Percentiles rank a stretch among this genome's conserved stretches.
Evolutionary conservation across 2,797 vertebrate species (phyloP).

Genomic region (Gila robusta): DNA sequence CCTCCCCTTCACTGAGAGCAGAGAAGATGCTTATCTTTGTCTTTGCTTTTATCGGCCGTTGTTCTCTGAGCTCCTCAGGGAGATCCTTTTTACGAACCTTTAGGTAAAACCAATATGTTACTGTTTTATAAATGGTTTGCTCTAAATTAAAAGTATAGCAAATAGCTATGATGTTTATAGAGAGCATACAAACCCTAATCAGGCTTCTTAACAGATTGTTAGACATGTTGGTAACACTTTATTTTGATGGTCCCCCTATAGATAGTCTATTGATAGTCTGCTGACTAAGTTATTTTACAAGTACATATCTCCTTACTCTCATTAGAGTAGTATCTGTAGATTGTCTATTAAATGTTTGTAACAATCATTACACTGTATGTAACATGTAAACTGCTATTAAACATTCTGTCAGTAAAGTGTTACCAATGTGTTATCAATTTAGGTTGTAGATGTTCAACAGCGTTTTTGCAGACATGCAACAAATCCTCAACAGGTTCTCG

Average conservation of each 20-base stretch:
- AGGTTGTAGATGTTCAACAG: background rate
- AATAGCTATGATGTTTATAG: too few relatives aligned
- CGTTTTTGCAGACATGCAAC: background rate
- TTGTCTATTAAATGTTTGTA: background rate
- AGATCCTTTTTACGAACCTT: too few relatives aligned
- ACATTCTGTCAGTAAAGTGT: background rate
- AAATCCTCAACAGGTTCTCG: background rate
- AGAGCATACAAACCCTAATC: too few relatives aligned
- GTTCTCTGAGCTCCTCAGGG: too few relatives aligned
- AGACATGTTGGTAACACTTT: too few relatives aligned
- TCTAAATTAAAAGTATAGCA: too few relatives aligned
- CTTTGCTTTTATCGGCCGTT: background rate
- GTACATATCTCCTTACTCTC: background rate
- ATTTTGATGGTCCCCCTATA: too few relatives aligned
- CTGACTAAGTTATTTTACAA: too few relatives aligned
- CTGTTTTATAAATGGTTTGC: too few relatives aligned
- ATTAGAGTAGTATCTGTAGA: background rate
- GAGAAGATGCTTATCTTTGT: background rate
- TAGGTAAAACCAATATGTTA: too few relatives aligned
- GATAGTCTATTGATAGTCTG: too few relatives aligned
- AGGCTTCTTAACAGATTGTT: too few relatives aligned
- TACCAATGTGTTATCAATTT: background rate
- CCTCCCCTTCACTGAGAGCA: constrained; percentile 5
- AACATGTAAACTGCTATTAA: background rate
- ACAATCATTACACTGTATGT: background rate